These are phyloP conservation scores for Lonchura striata DNA, from an alignment of 2,113 vertebrate genomes.

Conservation along the genomic window DNA sequence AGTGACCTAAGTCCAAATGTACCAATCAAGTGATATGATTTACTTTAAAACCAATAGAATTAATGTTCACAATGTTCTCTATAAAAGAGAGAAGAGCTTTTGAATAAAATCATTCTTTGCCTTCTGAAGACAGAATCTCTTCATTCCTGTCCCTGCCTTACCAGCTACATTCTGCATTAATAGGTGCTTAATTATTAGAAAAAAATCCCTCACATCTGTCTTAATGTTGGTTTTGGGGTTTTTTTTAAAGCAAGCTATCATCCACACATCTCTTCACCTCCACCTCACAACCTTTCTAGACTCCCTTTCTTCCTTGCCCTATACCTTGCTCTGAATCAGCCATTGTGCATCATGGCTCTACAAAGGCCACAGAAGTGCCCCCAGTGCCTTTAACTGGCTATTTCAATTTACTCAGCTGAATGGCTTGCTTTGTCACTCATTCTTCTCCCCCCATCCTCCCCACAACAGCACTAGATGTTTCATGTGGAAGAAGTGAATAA, in stretches of 20 bases:
- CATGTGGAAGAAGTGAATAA: background rate
- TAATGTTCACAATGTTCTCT: too few relatives aligned
- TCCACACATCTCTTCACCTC: background rate
- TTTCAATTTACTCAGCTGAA: background rate
- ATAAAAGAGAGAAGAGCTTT: too few relatives aligned
- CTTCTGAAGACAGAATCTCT: too few relatives aligned
- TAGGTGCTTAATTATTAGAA: background rate
- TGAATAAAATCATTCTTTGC: too few relatives aligned
- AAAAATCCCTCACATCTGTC: background rate
- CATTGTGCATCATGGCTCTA: background rate
- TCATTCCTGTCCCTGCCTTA: too few relatives aligned
- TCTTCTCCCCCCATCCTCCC: background rate
- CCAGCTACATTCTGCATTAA: background rate
- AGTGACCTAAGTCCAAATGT: too few relatives aligned
- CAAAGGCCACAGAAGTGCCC: background rate
- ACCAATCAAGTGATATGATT: too few relatives aligned
- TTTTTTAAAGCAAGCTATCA: background rate
- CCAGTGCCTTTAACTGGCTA: background rate
- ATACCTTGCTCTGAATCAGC: background rate
- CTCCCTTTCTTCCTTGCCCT: background rate
- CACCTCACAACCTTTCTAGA: background rate
- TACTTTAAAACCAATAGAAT: too few relatives aligned
- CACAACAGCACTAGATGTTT: background rate
- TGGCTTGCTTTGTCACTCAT: background rate
- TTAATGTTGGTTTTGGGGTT: rapidly evolving